phyloP scores from a whole-genome alignment of 2,797 vertebrate species.

The Peromyscus eremicus region DNA sequence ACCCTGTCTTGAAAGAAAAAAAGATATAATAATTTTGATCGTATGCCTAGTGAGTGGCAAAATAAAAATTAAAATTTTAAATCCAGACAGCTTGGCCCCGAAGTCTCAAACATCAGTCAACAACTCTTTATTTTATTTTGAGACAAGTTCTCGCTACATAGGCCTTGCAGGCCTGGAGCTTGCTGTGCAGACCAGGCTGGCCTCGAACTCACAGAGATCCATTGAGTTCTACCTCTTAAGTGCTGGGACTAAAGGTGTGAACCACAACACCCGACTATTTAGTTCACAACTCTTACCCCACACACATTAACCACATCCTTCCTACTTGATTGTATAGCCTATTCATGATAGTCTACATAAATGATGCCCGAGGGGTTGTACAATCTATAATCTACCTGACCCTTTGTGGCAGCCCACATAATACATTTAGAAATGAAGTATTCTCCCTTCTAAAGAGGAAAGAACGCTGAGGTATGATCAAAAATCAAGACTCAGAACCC shows the following conservation, averaged over 20 bases:
- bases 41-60: slow-evolving; percentile 3
- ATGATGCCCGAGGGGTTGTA: not conserved
- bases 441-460: slow-evolving; percentile 18
- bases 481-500: not conserved
- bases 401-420: not conserved
- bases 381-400: not conserved
- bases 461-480: not conserved
- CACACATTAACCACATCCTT: not conserved
- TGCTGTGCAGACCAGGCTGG: not conserved
- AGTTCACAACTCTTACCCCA: not conserved
- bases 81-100: not conserved
- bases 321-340: not conserved
- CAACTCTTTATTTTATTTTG: not conserved
- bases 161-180: not conserved
- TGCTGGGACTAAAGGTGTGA: not conserved
- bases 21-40: not conserved
- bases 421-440: slow-evolving; percentile 23
- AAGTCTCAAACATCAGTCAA: not conserved
- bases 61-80: slow-evolving; percentile 33
- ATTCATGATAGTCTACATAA: not conserved
- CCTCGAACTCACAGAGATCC: not conserved
- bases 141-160: not conserved
- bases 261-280: not conserved
- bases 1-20: too few relatives aligned
- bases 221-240: not conserved